Evolutionary conservation across 2,888 invertebrate species (phyloP).

Genomic region (Drosophila kanekoi): DNA sequence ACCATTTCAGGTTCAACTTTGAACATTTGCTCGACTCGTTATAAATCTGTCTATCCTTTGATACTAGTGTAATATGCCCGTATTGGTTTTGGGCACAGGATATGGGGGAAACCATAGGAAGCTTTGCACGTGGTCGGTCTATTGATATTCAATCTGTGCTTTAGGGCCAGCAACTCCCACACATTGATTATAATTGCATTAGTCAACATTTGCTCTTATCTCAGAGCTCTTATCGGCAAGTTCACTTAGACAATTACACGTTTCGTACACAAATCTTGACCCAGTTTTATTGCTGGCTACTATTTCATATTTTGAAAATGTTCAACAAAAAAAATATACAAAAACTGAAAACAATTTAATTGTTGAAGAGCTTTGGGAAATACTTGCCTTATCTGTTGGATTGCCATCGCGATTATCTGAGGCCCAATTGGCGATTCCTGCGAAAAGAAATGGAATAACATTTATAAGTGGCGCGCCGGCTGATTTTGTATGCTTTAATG

Average conservation of each 20-base stretch:
- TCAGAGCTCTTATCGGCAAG: slow-evolving; percentile 19
- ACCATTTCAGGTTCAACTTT: neutral
- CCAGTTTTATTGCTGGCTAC: slow-evolving; percentile 34
- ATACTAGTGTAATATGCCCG: too few relatives aligned
- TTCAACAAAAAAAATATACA: too few relatives aligned
- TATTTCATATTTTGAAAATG: neutral
- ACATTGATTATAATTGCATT: slow-evolving; percentile 63
- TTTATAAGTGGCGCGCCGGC: slow-evolving; percentile 32
- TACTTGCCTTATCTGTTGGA: slow-evolving; percentile 85
- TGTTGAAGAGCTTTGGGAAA: slow-evolving; percentile 1
- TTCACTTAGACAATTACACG: slow-evolving; percentile 20
- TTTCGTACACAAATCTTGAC: slow-evolving; percentile 31
- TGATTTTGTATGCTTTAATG: slow-evolving; percentile 22
- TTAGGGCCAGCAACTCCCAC: slow-evolving; percentile 8
- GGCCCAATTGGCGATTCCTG: slow-evolving; percentile 85
- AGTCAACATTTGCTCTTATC: slow-evolving; percentile 43
- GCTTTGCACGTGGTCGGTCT: slow-evolving; percentile 14
- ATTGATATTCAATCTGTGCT: slow-evolving; percentile 4
- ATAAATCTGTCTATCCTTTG: too few relatives aligned
- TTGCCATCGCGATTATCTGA: slow-evolving; percentile 84
- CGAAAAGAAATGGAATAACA: slow-evolving; percentile 49
- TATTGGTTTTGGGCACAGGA: neutral
- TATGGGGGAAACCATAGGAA: slow-evolving; percentile 22
- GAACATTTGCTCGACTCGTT: too few relatives aligned
- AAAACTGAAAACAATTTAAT: neutral